Conservation (phyloP, 2,888 invertebrate genomes). For the Eretmocerus hayati region DNA sequence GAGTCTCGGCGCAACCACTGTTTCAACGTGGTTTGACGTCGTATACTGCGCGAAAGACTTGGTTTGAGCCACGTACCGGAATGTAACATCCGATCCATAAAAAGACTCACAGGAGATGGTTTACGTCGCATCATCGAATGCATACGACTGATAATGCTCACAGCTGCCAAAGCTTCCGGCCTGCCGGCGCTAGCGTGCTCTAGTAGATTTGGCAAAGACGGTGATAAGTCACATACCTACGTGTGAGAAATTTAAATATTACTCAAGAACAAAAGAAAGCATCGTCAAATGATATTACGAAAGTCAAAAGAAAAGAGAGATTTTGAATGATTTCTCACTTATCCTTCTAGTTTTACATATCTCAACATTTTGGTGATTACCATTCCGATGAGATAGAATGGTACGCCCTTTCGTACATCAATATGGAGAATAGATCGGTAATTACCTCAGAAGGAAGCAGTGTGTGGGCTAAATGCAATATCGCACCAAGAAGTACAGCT, state of each 20-base stretch:
- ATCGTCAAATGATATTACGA: neutral
- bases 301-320: too few relatives aligned
- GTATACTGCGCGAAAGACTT: conserved; percentile 29
- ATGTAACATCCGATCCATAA: conserved; percentile 70
- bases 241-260: neutral
- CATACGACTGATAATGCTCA: conserved; percentile 71
- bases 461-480: conserved; percentile 78
- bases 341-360: too few relatives aligned
- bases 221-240: conserved; percentile 67
- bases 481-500: conserved; percentile 80
- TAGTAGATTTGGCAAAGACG: conserved; percentile 76
- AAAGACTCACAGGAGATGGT: conserved; percentile 74
- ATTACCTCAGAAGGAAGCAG: conserved; percentile 70
- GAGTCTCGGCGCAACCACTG: conserved; percentile 42
- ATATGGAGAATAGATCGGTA: too few relatives aligned
- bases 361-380: too few relatives aligned
- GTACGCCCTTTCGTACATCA: too few relatives aligned
- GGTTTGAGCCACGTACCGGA: conserved; percentile 40
- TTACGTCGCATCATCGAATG: conserved; percentile 74
- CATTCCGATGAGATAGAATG: too few relatives aligned
- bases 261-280: too few relatives aligned
- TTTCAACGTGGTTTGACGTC: conserved; percentile 33
- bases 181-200: conserved; percentile 71
- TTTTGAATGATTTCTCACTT: too few relatives aligned
- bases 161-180: conserved; percentile 75